A percentile compares a stretch with the other conserved stretches of the same genome.
These are phyloP conservation scores for Mythimna lalbum DNA, from an alignment of 2,888 invertebrate species.

Conservation along the genomic window DNA sequence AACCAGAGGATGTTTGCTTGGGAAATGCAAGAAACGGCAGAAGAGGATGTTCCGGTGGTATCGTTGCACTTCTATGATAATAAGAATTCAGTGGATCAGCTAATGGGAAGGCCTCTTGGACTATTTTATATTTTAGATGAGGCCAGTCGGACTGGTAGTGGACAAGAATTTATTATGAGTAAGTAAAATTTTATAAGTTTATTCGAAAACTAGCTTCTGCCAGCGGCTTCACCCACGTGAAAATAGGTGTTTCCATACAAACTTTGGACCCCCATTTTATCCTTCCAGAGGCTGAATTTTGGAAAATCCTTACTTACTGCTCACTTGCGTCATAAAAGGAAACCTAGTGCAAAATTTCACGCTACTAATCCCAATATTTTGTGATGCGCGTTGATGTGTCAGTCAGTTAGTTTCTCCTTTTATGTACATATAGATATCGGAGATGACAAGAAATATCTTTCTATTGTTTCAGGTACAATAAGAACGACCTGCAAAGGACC, in stretches of 20 bases:
- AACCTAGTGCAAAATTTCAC: too few species aligned
- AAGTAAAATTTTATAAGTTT: slow-evolving; percentile 64
- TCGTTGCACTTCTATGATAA: slow-evolving; percentile 96
- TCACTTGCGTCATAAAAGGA: too few species aligned
- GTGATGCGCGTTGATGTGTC: too few species aligned
- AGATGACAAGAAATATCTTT: slow-evolving; percentile 17
- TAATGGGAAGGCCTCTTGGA: slow-evolving; percentile 96
- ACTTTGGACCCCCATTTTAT: too few species aligned
- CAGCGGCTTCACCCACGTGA: too few species aligned
- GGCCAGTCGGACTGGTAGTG: slow-evolving; percentile 94
- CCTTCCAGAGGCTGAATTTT: too few species aligned
- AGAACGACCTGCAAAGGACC: slow-evolving; percentile 88
- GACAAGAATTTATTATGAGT: slow-evolving; percentile 94
- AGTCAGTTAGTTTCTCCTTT: too few species aligned
- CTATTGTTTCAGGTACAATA: slow-evolving; percentile 88
- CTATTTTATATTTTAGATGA: slow-evolving; percentile 96
- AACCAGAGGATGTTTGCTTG: slow-evolving; percentile 97
- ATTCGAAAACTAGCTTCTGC: too few species aligned
- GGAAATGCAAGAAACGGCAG: slow-evolving; percentile 96
- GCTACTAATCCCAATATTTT: too few species aligned
- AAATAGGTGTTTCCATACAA: too few species aligned
- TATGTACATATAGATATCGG: neutral
- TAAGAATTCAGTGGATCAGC: slow-evolving; percentile 96
- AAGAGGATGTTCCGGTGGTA: slow-evolving; percentile 94
- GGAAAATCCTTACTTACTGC: too few species aligned